These are phyloP conservation scores for Donacobius atricapilla DNA, from an alignment of 2,113 vertebrate species.

Conservation along the genomic window DNA sequence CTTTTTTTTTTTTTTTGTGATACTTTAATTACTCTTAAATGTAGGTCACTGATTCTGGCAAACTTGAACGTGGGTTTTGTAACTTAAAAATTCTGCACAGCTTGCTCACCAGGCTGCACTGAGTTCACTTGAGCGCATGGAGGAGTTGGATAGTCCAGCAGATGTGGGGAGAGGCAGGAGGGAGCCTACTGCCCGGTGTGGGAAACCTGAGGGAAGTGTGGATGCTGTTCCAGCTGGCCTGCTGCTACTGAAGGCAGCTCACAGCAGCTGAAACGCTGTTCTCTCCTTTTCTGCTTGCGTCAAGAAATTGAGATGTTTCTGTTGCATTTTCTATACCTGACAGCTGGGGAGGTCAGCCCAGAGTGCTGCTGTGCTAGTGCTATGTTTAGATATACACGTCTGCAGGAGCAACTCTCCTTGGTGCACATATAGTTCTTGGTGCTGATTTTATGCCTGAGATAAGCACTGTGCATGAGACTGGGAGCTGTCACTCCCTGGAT, in stretches of 20 bases:
- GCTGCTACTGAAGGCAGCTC: not conserved
- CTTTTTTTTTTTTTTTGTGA: not conserved
- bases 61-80: not conserved
- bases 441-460: not conserved
- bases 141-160: not conserved
- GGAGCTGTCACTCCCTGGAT: not conserved
- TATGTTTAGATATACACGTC: not conserved
- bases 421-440: not conserved
- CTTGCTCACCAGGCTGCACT: not conserved
- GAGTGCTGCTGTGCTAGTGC: not conserved
- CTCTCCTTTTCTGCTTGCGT: not conserved
- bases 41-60: slow-evolving; percentile 21
- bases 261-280: not conserved
- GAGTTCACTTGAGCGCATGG: not conserved
- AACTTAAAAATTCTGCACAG: not conserved
- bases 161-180: not conserved
- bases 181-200: not conserved
- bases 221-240: not conserved
- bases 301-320: not conserved
- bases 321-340: not conserved
- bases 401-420: not conserved
- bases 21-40: not conserved
- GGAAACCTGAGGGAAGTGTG: fast-evolving
- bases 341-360: not conserved
- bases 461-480: not conserved